phyloP scores from a whole-genome alignment of 2,113 vertebrate species.

The Delphinus delphis region DNA sequence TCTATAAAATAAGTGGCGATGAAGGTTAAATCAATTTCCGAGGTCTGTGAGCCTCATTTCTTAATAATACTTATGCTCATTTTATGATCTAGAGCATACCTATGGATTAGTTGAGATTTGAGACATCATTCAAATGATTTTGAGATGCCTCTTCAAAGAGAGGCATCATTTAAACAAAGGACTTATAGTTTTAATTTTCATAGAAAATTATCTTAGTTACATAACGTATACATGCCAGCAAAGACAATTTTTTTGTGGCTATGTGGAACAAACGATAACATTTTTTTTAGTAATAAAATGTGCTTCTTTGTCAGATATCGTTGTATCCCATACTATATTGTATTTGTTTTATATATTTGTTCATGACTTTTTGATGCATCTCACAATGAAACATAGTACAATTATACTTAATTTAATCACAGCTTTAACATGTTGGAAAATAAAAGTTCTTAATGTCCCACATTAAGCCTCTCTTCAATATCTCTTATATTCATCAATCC shows the following conservation, averaged over 20 bases:
- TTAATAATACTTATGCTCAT: constrained; percentile 2
- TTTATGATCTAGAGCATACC: background rate
- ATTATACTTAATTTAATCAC: background rate
- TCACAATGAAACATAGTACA: background rate
- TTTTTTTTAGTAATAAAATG: background rate
- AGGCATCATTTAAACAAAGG: background rate
- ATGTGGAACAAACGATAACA: background rate
- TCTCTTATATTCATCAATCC: background rate
- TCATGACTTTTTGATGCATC: background rate
- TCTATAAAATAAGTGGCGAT: background rate
- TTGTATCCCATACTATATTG: background rate
- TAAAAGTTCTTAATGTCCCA: background rate
- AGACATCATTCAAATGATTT: background rate
- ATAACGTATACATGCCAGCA: background rate
- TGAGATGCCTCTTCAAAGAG: background rate
- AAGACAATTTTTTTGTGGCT: background rate
- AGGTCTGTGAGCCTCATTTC: background rate
- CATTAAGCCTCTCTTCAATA: background rate
- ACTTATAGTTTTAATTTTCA: background rate
- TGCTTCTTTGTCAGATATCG: background rate
- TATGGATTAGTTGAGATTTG: constrained; percentile 49
- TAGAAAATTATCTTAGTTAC: background rate
- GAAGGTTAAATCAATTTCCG: background rate
- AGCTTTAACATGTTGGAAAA: background rate
- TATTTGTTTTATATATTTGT: background rate